Evolutionary conservation across 2,113 vertebrate genomes (phyloP), one percentile per base, ranked within the genome.

Genomic region (Pedionomus torquatus): DNA sequence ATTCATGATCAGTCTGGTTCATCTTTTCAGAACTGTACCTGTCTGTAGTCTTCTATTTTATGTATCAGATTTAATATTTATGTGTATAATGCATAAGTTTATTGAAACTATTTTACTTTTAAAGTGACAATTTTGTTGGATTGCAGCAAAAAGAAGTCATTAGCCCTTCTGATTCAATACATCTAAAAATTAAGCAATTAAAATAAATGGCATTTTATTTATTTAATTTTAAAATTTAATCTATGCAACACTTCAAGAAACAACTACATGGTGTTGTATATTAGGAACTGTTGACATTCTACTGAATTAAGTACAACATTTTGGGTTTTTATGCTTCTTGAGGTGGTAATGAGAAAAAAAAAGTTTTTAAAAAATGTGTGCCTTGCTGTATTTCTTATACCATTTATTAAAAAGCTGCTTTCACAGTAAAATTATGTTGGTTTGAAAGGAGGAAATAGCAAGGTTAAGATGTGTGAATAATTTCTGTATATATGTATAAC

Each of bases 311-410:
- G 96, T 98, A 98, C 88, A 97, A 97, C 85, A 95, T 97, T 98
- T 98, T 98, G 51, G 24, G 35, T 94, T 98, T 98, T 97, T 98
- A 98, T 98, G 97, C 98, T 98, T 98, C 98, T 98, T 98, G 96
- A 98, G 96, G 97, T 97, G 97, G 97, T 97, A 97, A 98, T 96
- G 97, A 97, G 96, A 97, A 98, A 98, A 98, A 98, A 97, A 96
- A 97, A 51, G 68, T 96, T 98, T 98, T 98, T 98, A 97, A 97
- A 98, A 98, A 98, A 99, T 98, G 99, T 99, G 99, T 99, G 99
- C 99, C 99, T 99, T 99, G 99, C 99, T 99, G 98, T 99, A 98
- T 99, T 99, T 99, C 99, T 98, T 98, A 98, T 98, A 98, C 95
- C 97, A 98, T 99, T 98, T 98, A 98, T 98, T 98, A 97, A 99